Conservation (phyloP, 1,140 invertebrate genomes). For the Sitobion miscanthi region DNA sequence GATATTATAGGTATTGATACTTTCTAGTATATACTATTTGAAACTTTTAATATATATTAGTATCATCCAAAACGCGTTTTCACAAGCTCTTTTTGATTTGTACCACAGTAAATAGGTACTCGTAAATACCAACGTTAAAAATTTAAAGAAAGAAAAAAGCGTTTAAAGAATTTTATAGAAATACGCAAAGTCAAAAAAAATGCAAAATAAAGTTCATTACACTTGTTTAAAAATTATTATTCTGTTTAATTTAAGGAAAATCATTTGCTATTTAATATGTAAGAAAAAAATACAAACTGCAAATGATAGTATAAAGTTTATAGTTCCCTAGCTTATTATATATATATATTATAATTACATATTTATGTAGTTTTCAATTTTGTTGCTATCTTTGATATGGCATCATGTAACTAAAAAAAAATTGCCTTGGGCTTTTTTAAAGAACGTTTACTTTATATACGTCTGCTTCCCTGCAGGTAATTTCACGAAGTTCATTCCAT, state of each 20-base stretch:
- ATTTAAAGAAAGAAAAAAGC: background rate
- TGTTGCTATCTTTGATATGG: too few species aligned
- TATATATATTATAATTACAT: too few species aligned
- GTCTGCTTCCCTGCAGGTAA: background rate
- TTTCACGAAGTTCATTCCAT: conserved; percentile 21
- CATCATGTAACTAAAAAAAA: background rate
- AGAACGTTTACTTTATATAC: background rate
- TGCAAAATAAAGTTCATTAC: too few species aligned
- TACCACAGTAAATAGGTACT: background rate
- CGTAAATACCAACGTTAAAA: background rate
- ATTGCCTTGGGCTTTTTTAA: background rate
- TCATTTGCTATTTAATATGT: too few species aligned
- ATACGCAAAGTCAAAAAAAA: background rate
- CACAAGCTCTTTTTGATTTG: background rate
- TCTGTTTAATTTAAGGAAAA: background rate
- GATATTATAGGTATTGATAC: background rate
- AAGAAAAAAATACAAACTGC: background rate
- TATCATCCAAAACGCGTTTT: background rate
- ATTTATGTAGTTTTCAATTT: background rate
- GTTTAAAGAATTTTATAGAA: background rate
- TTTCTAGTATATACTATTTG: background rate
- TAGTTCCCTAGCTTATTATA: background rate
- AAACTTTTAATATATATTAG: background rate
- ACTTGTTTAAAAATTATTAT: background rate
- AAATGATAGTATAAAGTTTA: background rate